Evolutionary conservation across 2,888 invertebrate genomes (phyloP).

Genomic region (Patella ulyssiponensis): DNA sequence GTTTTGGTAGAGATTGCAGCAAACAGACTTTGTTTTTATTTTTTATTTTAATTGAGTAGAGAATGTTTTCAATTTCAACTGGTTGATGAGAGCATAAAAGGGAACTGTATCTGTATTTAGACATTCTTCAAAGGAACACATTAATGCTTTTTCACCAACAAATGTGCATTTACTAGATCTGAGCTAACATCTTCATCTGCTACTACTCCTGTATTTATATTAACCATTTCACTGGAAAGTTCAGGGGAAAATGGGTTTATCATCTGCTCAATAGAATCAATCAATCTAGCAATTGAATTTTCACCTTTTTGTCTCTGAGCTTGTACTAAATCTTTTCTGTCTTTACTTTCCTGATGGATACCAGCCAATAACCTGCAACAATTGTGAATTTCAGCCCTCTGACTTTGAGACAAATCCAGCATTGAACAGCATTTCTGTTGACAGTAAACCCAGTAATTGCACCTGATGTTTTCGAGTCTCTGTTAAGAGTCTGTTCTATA

Average conservation of each 20-base stretch:
- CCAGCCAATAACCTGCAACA: slow-evolving; percentile 5
- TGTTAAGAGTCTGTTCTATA: slow-evolving; percentile 15
- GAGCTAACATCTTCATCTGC: slow-evolving; percentile 6
- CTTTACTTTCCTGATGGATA: neutral
- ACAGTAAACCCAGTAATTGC: slow-evolving; percentile 12
- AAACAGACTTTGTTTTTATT: neutral
- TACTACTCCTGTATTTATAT: neutral
- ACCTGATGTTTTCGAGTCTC: slow-evolving; percentile 16
- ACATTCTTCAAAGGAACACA: too few species aligned
- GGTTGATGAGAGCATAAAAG: too few species aligned
- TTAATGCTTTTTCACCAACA: too few species aligned
- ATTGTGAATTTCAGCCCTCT: neutral
- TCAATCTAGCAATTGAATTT: slow-evolving; percentile 3
- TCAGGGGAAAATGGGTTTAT: slow-evolving; percentile 9
- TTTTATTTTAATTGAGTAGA: too few species aligned
- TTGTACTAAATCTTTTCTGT: neutral
- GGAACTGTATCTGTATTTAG: too few species aligned
- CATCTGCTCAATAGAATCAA: slow-evolving; percentile 9
- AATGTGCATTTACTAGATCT: neutral
- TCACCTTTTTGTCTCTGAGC: neutral
- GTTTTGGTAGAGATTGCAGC: neutral
- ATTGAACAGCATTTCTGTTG: slow-evolving; percentile 3
- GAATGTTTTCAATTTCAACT: too few species aligned
- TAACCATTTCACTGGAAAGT: neutral
- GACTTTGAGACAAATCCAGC: slow-evolving; percentile 14